These are phyloP conservation scores for Cromileptes altivelis DNA, from an alignment of 2,113 vertebrate genomes.

Conservation along the genomic window DNA sequence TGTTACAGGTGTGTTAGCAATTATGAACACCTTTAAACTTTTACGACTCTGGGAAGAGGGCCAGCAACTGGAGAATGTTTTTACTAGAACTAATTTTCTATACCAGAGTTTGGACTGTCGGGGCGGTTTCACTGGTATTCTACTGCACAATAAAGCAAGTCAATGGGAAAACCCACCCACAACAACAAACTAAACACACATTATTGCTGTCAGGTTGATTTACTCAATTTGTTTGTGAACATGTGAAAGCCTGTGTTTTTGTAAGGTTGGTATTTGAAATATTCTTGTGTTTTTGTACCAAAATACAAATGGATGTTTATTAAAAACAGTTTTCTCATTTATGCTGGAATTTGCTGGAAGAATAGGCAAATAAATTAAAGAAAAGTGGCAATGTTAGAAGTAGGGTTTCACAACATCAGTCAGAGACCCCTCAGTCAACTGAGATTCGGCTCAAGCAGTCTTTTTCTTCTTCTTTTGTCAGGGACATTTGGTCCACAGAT, in stretches of 20 bases:
- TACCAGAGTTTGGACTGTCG: constrained; percentile 50
- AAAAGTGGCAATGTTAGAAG: background rate
- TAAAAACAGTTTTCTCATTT: background rate
- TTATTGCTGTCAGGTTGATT: background rate
- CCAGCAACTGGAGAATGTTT: constrained; percentile 79
- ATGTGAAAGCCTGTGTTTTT: background rate
- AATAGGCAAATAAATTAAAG: background rate
- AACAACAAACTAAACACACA: constrained; percentile 43
- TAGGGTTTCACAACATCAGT: no score
- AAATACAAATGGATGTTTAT: background rate
- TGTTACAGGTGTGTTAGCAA: constrained; percentile 87
- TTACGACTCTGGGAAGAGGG: constrained; percentile 74
- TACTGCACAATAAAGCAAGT: constrained; percentile 43
- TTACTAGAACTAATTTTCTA: constrained; percentile 77
- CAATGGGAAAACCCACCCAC: constrained; percentile 46
- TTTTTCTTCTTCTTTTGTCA: no score
- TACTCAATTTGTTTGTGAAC: constrained; percentile 2
- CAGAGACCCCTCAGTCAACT: no score
- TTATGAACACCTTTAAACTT: constrained; percentile 84
- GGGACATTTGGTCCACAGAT: no score
- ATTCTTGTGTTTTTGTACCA: background rate
- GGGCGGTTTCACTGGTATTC: constrained; percentile 55
- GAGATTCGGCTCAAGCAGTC: no score
- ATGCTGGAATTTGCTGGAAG: background rate
- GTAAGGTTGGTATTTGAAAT: background rate